Conservation (phyloP, 2,113 vertebrate genomes). For the Elgaria multicarinata region DNA sequence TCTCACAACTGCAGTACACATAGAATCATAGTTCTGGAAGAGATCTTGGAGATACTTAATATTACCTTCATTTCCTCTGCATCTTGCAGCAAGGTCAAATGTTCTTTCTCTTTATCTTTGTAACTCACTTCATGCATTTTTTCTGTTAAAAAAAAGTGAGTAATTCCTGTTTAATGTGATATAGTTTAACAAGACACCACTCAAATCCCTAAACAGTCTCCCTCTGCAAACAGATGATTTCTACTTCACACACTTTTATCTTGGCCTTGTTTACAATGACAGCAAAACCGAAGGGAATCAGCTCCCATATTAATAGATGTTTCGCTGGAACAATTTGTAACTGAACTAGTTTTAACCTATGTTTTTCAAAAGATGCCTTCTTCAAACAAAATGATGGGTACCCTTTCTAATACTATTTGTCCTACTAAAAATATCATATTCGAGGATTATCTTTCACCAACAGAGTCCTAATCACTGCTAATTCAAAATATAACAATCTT, state of each 20-base stretch:
- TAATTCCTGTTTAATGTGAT: background rate
- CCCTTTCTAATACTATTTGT: background rate
- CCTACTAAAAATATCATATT: background rate
- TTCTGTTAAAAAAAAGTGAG: constrained; percentile 76
- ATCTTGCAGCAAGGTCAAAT: constrained; percentile 86
- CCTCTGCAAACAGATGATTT: background rate
- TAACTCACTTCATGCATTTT: constrained; percentile 90
- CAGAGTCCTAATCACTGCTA: background rate
- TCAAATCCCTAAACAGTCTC: background rate
- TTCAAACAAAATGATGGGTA: background rate
- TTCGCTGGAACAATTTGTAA: background rate
- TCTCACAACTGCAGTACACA: background rate
- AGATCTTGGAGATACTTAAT: background rate
- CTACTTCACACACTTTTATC: background rate
- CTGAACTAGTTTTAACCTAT: background rate
- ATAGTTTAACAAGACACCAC: background rate
- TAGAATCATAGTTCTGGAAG: background rate
- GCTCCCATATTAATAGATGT: background rate
- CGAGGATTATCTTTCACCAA: background rate
- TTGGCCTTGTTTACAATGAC: background rate
- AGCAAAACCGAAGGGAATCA: background rate
- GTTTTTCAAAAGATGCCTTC: background rate
- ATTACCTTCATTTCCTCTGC: constrained; percentile 90
- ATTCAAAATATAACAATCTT: background rate
- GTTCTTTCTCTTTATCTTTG: constrained; percentile 90